Conservation (phyloP, 2,113 vertebrate genomes). For the Ceratotherium simum region DNA sequence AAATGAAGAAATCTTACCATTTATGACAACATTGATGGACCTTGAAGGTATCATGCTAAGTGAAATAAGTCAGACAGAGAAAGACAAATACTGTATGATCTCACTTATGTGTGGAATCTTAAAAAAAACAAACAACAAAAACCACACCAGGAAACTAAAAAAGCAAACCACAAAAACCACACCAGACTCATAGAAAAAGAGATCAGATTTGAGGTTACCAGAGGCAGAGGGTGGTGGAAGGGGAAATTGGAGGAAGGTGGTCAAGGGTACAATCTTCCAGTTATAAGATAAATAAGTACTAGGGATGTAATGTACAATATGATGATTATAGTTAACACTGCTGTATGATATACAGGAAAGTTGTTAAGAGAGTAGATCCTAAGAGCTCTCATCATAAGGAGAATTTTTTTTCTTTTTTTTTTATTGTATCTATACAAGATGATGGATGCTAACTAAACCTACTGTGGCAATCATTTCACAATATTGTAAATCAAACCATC, state of each 20-base stretch:
- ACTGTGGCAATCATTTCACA: background rate
- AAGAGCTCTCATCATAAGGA: background rate
- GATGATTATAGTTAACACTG: background rate
- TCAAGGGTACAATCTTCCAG: background rate
- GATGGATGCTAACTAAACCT: background rate
- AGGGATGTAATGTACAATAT: background rate
- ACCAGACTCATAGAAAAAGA: background rate
- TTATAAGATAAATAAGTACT: background rate
- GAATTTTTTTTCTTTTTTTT: background rate
- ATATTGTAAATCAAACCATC: background rate
- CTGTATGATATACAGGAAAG: background rate
- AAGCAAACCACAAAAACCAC: background rate
- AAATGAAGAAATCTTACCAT: background rate
- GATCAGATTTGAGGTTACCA: background rate
- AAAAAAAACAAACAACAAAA: background rate
- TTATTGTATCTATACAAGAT: background rate
- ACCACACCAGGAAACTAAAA: background rate
- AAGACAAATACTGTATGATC: background rate
- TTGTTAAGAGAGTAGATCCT: background rate
- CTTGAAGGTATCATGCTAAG: background rate
- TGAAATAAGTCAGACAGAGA: background rate
- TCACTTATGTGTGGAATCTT: background rate
- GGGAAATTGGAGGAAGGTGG: background rate
- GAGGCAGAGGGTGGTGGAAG: background rate
- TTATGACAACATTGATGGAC: background rate